These are phyloP conservation scores for Melieria omissa DNA, from an alignment of 2,888 invertebrate genomes.

Conservation along the genomic window DNA sequence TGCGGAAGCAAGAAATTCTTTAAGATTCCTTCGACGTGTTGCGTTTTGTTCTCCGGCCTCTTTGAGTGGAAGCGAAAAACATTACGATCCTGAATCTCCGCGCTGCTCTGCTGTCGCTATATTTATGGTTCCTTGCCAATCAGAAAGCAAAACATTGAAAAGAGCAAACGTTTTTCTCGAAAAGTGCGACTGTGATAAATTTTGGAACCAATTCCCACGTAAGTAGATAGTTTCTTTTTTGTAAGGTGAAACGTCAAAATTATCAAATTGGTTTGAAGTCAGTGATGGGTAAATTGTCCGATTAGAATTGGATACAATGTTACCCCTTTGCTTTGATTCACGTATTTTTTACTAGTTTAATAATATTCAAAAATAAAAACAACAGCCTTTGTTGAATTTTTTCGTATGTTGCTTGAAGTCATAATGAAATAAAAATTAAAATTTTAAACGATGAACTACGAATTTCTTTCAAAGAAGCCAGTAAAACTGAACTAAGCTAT, in stretches of 20 bases:
- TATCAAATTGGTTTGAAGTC: conserved; percentile 8
- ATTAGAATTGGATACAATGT: background rate
- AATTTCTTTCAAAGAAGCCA: background rate
- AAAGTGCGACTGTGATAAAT: conserved; percentile 4
- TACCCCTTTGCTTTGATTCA: background rate
- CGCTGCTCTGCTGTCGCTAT: background rate
- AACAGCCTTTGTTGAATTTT: background rate
- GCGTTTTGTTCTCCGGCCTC: background rate
- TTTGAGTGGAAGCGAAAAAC: conserved; percentile 1
- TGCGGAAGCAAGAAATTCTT: background rate
- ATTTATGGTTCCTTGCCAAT: conserved; percentile 1
- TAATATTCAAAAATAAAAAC: background rate
- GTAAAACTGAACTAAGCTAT: background rate
- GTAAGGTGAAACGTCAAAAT: conserved; percentile 20
- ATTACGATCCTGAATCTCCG: conserved; percentile 7
- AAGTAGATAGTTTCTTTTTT: conserved; percentile 15
- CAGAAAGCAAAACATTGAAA: background rate
- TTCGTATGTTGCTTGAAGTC: too few relatives aligned
- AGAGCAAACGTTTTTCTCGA: conserved; percentile 7
- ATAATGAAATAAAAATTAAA: background rate
- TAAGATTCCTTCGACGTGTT: conserved; percentile 7
- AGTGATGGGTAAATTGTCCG: background rate
- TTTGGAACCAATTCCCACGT: conserved; percentile 25
- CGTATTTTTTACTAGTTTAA: background rate
- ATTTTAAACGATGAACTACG: background rate